Evolutionary conservation across 2,113 vertebrate species (phyloP).

Genomic region (Elephantulus edwardii): DNA sequence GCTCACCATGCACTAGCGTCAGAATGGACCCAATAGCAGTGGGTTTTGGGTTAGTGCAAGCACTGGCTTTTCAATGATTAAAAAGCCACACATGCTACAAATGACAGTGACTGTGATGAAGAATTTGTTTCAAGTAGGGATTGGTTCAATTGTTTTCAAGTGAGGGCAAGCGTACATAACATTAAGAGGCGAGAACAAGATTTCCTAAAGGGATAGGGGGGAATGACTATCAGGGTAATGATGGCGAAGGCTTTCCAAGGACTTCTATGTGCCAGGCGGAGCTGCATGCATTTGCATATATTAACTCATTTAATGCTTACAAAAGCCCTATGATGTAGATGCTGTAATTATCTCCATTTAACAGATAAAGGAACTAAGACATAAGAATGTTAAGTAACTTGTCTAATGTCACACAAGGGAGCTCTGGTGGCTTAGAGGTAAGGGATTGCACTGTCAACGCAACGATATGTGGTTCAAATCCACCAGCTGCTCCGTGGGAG

Average conservation of each 20-base stretch:
- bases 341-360: not conserved
- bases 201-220: not conserved
- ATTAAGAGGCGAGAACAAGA: not conserved
- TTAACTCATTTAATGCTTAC: not conserved
- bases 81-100: not conserved
- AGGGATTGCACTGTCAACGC: too few relatives aligned
- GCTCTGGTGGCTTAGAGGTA: too few relatives aligned
- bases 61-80: not conserved
- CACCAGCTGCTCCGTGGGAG: too few relatives aligned
- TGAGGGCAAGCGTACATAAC: not conserved
- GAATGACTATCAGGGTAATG: not conserved
- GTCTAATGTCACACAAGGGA: not conserved
- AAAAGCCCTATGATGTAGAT: not conserved
- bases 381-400: not conserved
- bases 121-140: not conserved
- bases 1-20: too few relatives aligned
- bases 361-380: not conserved
- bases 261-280: not conserved
- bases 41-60: too few relatives aligned
- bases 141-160: not conserved
- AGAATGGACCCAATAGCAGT: too few relatives aligned
- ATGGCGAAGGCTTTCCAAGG: not conserved
- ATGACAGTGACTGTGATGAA: not conserved
- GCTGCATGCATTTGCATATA: not conserved
- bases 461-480: too few relatives aligned